Percentiles rank a stretch among this genome's conserved stretches.
Conservation (phyloP, 2,888 invertebrate genomes). For the Tachina fera region DNA sequence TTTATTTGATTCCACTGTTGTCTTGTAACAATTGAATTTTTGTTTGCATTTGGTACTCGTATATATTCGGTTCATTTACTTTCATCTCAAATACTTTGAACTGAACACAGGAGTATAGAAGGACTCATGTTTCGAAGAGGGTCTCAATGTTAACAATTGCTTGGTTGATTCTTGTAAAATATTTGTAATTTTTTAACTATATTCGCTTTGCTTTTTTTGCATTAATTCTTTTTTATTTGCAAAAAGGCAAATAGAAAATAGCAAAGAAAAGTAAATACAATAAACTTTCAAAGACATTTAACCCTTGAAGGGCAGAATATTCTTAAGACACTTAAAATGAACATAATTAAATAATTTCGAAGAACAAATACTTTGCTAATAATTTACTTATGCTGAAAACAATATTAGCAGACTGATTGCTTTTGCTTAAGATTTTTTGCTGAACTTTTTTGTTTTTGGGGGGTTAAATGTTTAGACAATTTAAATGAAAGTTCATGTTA, state of each 20-base stretch:
- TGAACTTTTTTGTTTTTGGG: not conserved
- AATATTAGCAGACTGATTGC: not conserved
- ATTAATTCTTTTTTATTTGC: conserved; percentile 8
- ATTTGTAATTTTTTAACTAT: conserved; percentile 48
- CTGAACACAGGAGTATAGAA: conserved; percentile 34
- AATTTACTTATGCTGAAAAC: too few species aligned
- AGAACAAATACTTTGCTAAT: not conserved
- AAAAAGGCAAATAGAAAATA: too few species aligned
- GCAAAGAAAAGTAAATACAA: not conserved
- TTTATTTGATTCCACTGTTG: conserved; percentile 30
- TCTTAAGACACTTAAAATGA: not conserved
- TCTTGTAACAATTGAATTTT: conserved; percentile 59
- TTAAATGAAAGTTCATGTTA: conserved; percentile 8
- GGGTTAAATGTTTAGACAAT: conserved; percentile 3
- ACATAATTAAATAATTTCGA: not conserved
- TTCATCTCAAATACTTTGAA: conserved; percentile 68
- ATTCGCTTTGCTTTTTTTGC: conserved; percentile 3
- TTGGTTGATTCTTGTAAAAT: conserved; percentile 61
- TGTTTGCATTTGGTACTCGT: conserved; percentile 60
- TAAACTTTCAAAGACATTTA: not conserved
- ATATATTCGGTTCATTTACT: conserved; percentile 70
- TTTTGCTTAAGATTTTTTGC: not conserved
- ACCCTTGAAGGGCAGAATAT: not conserved
- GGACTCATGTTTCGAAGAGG: conserved; percentile 64
- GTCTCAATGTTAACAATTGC: conserved; percentile 70